Conservation (phyloP, 1,140 invertebrate species). For the Drosophila auraria region DNA sequence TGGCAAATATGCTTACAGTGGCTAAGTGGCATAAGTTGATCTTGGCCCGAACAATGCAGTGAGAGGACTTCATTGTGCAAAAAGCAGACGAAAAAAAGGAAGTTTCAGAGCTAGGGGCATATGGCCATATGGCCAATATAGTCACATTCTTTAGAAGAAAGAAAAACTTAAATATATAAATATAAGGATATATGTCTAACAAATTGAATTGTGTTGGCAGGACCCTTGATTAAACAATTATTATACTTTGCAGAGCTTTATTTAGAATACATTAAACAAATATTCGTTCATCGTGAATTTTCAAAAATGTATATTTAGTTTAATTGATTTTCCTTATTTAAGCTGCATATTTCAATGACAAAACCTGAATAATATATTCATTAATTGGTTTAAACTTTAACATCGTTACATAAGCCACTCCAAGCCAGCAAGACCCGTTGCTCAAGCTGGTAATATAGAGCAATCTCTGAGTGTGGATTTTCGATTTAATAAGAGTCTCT, state of each 20-base stretch:
- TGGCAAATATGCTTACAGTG: slow-evolving; percentile 2
- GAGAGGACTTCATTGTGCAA: slow-evolving; percentile 18
- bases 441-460: slow-evolving; percentile 11
- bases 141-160: no score
- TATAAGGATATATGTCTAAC: not conserved
- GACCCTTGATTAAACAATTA: no score
- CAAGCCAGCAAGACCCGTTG: not conserved
- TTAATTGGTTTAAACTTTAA: not conserved
- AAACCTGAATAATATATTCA: not conserved
- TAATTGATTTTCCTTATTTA: no score
- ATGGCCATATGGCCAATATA: no score
- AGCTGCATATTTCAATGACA: no score
- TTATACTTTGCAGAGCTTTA: no score
- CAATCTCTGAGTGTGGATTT: slow-evolving; percentile 29
- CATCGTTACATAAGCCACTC: not conserved
- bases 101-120: not conserved
- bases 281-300: no score
- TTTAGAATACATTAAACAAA: no score
- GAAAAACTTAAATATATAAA: not conserved
- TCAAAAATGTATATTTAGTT: no score
- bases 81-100: slow-evolving; percentile 2
- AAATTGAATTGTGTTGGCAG: no score
- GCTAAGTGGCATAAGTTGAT: not conserved
- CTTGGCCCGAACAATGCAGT: slow-evolving; percentile 27
- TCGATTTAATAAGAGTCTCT: slow-evolving; percentile 30